Base-by-base conservation (phyloP, 35 echinoderm and acorn worm genomes). In the Amphiura filiformis region DNA sequence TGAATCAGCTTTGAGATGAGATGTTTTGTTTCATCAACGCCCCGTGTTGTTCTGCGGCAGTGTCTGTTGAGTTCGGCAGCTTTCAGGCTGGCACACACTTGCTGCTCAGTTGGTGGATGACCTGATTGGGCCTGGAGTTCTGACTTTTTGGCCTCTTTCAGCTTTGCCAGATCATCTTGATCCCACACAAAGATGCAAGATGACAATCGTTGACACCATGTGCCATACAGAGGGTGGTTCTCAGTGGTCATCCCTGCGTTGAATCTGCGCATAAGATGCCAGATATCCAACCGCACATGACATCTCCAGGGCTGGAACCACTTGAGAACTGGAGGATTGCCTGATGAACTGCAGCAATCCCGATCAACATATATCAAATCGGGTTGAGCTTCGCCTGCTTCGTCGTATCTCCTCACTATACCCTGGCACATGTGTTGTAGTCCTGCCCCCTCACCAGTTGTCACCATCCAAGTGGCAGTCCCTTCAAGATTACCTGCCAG, bases 181-280 rank as follows among this genome's bases (percentile, higher is more conserved):
- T 80, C 80, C 90, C 94, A 96, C 18, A 17, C 87, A 41, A 92
- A 96, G 39, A 96, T 92, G 82, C 86, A 88, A 28, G 20, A 23
- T 31, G 84, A 87, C 32, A 95, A 56, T 26, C n/a, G 41, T 47
- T 47, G 52, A 32, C 92, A 35, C 31, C 89, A 89, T 40, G 42
- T 32, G 0, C 34, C 26, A 38, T 92, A 92, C 37, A 96, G 77
- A 37, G 83, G 57, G n/a, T 92, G 90, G 13, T 38, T 17, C 14
- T 88, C 76, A 4, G 78, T 83, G 13, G 80, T 88, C 40, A 61
- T 65, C 18, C 64, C 80, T 22, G n/a, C 34, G 1, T 85, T 79
- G 41, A 91, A 32, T 31, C 79, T 79, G 30, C 89, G 37, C 84
- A 95, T 91, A 33, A 95, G 83, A 34, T 95, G 93, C 89, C 89